Base-by-base conservation (phyloP, 2,113 vertebrate genomes). In the Apus apus region DNA sequence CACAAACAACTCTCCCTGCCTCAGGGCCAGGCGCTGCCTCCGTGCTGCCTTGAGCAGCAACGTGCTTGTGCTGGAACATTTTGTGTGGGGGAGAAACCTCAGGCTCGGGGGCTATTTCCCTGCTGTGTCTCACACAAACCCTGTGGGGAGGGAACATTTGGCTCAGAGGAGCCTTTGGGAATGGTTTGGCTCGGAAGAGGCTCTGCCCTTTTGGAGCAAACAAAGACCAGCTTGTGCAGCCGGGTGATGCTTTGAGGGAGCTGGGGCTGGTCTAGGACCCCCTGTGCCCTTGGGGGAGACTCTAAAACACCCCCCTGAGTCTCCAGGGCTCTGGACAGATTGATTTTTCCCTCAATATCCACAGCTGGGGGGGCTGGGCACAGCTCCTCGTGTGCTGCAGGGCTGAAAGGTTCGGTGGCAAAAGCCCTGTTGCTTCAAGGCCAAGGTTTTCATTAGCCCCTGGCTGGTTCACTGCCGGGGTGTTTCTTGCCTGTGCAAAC, bases 141-240 rank as follows among this genome's bases (percentile, higher is more conserved):
- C 87, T 79, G 74, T 82, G 77, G 90, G 70, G 66, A 62, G n/a
- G 79, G 40, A 43, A 43, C 14, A 14, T 43, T 43, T 43, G 40
- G 40, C 40, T 43, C 40, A 13, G 40, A 43, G 40, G 40, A 43
- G 40, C 40, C 40, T 43, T 43, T 43, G 40, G 87, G 88, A 94
- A 67, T 11, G 5, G 43, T 72, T 75, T 38, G 73, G 40, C 77
- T 83, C 8, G 10, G 79, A 57, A 81, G 62, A 89, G 85, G 36
- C 48, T 83, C 75, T 93, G 92, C 90, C 90, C 92, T 96, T 96
- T 94, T 0, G 3, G 25, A 81, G 65, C 60, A 22, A 71, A 96
- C 95, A 97, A 96, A 94, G 95, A 94, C 2, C 68, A n/a, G 83
- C 15, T 81, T 96, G 93, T 97, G 50, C 60, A 13, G 90, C 36